Base-by-base conservation (phyloP, 2,888 invertebrate genomes). In the Scrobipalpa atriplicella region DNA sequence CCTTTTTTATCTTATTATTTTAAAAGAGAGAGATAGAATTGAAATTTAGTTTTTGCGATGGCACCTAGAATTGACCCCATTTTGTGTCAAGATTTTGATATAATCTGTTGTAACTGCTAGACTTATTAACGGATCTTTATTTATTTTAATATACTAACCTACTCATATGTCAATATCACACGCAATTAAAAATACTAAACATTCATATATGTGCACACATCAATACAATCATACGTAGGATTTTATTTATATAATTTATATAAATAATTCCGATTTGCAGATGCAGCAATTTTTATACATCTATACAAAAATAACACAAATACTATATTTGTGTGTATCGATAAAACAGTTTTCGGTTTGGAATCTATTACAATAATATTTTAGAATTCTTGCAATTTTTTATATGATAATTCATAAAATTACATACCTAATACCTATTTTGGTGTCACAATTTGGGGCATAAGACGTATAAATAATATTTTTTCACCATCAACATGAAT, bases 391-490 rank as follows among this genome's bases (percentile, higher is more conserved):
- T 52, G 10, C 52, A 52, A 7, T 21, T 52, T 52, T 21, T 10
- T 19, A 19, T 8, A n/a, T 52, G 19, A 52, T 1, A 18, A 43
- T 13, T 47, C 16, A 47, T 16, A 1, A 21, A 52, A 18, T 18
- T 41, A 62, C 29, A 47, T 6, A 62, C 29, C 21, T 6, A 43
- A 47, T 13, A 62, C 8, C 47, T 43, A 62, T n/a, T 47, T 62
- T 62, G 62, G 62, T 62, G 62, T 62, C 29, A 21, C 21, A 62
- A 16, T 47, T 62, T 62, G 62, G 62, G 62, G 41, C 47, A 62
- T 47, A 16, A n/a, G 29, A 10, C 16, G 13, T 60, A 13, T 47
- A 2, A n/a, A n/a, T n/a, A n/a, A n/a, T 29, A 21, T 52, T 52
- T 21, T 52, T 47, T 47, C 16, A 47, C 5, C 16, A 47, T 47